A percentile compares a stretch with the other conserved stretches of the same genome.
Evolutionary conservation across 1,140 invertebrate species (phyloP).

Genomic region (Saccostrea cuccullata): DNA sequence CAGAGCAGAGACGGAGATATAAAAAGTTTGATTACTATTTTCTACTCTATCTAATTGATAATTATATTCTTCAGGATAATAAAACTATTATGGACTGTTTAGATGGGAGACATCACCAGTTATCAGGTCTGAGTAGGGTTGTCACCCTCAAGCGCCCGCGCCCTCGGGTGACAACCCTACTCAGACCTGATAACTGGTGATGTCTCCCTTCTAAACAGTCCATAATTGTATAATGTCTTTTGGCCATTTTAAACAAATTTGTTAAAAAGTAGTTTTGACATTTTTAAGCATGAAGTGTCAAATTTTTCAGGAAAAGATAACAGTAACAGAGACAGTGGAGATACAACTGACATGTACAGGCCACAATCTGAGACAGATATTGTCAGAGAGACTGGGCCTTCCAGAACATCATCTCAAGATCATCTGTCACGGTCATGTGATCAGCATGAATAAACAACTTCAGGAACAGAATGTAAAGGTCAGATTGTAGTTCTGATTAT

Average conservation of each 20-base stretch:
- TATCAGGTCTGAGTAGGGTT: no score
- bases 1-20: no score
- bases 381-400: constrained; percentile 80
- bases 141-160: no score
- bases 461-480: constrained; percentile 82
- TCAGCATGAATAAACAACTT: constrained; percentile 81
- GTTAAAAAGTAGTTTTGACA: background rate
- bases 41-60: no score
- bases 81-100: no score
- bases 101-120: no score
- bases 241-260: background rate
- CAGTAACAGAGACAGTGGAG: constrained; percentile 54
- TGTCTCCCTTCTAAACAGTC: no score
- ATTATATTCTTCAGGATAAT: no score
- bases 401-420: constrained; percentile 83
- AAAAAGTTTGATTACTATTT: no score
- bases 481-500: background rate
- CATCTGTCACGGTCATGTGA: constrained; percentile 84
- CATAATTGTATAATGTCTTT: background rate
- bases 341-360: constrained; percentile 73
- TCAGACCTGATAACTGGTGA: no score
- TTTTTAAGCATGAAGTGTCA: background rate
- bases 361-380: constrained; percentile 80
- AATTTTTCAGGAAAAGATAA: constrained; percentile 2
- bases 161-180: no score